phyloP scores from a whole-genome alignment of 2,888 invertebrate genomes.

The Nephrotoma appendiculata region DNA sequence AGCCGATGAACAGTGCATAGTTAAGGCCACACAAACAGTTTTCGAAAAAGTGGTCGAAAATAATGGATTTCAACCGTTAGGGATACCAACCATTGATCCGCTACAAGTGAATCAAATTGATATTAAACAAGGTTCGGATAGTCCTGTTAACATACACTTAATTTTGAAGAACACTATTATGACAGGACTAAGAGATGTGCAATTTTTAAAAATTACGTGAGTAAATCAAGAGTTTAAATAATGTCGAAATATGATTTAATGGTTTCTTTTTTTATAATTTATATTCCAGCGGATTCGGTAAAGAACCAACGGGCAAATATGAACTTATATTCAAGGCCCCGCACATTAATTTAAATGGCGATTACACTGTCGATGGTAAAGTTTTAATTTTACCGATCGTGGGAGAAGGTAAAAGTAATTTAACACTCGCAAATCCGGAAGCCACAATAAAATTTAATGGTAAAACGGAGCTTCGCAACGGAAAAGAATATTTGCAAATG shows the following conservation, averaged over 20 bases:
- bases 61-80: conserved; percentile 2
- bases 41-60: conserved; percentile 3
- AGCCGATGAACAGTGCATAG: conserved; percentile 6
- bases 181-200: conserved; percentile 1
- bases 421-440: not conserved
- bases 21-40: not conserved
- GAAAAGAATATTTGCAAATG: conserved; percentile 1
- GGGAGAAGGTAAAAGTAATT: conserved; percentile 15
- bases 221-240: not conserved
- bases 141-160: conserved; percentile 10
- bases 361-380: conserved; percentile 16
- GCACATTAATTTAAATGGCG: conserved; percentile 5
- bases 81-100: conserved; percentile 10
- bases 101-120: conserved; percentile 7
- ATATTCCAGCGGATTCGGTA: conserved; percentile 9
- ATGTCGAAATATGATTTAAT: not conserved
- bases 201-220: conserved; percentile 8
- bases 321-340: conserved; percentile 4
- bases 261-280: not conserved
- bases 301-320: conserved; percentile 8
- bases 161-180: conserved; percentile 7
- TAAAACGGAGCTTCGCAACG: not conserved
- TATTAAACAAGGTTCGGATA: conserved; percentile 9
- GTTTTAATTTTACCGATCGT: conserved; percentile 21
- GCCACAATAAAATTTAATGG: not conserved